Conservation (phyloP, 2,888 invertebrate genomes). For the Habroteleia sp. region DNA sequence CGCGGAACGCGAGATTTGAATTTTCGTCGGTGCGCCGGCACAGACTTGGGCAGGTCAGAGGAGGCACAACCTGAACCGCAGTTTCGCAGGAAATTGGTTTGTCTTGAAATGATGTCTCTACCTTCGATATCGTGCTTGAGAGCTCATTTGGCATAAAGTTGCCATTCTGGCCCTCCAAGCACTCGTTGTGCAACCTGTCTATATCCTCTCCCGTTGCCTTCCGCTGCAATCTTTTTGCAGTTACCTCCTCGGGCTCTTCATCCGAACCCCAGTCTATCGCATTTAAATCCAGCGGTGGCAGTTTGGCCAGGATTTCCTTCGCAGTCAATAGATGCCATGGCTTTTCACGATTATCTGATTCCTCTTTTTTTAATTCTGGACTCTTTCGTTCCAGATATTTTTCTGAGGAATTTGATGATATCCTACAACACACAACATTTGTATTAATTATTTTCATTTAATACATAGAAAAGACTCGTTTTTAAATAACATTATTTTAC, state of each 20-base stretch:
- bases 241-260: constrained; percentile 62
- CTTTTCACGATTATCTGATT: constrained; percentile 64
- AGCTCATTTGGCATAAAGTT: constrained; percentile 76
- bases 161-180: constrained; percentile 77
- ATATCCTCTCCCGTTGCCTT: constrained; percentile 72
- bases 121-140: constrained; percentile 63
- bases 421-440: no score
- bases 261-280: constrained; percentile 81
- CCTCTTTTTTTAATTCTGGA: constrained; percentile 62
- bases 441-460: no score
- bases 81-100: constrained; percentile 20
- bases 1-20: constrained; percentile 86
- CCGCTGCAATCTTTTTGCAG: constrained; percentile 62
- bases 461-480: no score
- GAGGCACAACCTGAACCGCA: constrained; percentile 34
- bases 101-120: constrained; percentile 57
- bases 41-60: constrained; percentile 55
- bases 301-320: constrained; percentile 84
- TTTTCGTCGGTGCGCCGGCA: constrained; percentile 68
- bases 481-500: no score
- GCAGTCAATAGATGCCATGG: constrained; percentile 81
- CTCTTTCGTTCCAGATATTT: constrained; percentile 17
- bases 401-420: constrained; percentile 36
- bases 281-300: constrained; percentile 86
- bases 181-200: constrained; percentile 74